Base-by-base conservation (phyloP, 2,888 invertebrate species). In the Megalurothrips usitatus region DNA sequence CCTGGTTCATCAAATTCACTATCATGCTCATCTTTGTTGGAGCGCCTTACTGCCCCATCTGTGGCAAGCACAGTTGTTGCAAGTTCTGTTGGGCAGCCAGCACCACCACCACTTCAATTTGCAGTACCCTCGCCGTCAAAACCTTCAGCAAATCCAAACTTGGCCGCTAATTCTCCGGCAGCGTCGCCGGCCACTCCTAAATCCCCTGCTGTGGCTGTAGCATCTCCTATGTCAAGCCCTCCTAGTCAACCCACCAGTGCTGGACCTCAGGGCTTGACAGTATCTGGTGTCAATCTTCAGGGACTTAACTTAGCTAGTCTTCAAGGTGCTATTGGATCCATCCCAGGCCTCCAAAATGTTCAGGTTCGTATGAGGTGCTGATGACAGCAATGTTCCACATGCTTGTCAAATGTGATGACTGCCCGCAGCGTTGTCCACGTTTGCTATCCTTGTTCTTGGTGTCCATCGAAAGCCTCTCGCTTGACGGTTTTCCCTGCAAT, bases 331-430 rank as follows among this genome's bases (percentile, higher is more conserved):
- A 82, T 84, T 79, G 83, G 88, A 84, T 86, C 87, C 26, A 87
- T 94, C 81, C 92, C 94, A 82, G 93, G 93, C 48, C 88, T 94
- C 80, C 94, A 94, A 86, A 94, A 94, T 87, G 93, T 94, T 81
- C 93, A 94, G 88, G 91, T 90, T 83, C 83, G 80, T 81, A 43
- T 43, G 34, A 43, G 34, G 34, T 43, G 34, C 34, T 43, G 34
- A 43, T 4, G 34, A 43, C 34, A 43, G 6, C 6, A 6, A 43
- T 43, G 34, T 43, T 2, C 34, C 2, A n/a, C n/a, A 43, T 4
- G 34, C 34, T 43, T 43, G 34, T 43, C 34, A 43, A 43, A 14
- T 19, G 14, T 58, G 0, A 58, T 58, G 26, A 12, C 12, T 75
- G 68, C 68, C 23, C 10, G 23, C 68, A 75, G 26, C 10, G 68